Conservation (phyloP, 2,888 invertebrate genomes). For the Apotomis capreana region DNA sequence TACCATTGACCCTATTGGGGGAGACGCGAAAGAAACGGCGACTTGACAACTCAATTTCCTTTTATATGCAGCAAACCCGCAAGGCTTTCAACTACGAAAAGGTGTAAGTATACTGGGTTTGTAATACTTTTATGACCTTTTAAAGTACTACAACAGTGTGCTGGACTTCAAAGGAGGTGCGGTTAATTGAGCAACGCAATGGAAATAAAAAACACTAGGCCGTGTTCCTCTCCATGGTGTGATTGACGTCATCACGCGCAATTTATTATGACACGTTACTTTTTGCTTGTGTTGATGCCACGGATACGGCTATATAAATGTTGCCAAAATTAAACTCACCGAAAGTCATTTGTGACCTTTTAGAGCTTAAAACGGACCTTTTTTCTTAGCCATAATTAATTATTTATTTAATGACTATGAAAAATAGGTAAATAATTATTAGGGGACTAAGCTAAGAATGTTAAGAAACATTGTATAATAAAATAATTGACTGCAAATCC, state of each 20-base stretch:
- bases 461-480: too few relatives aligned
- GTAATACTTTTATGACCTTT: conserved; percentile 12
- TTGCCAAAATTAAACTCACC: conserved; percentile 7
- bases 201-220: conserved; percentile 52
- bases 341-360: too few relatives aligned
- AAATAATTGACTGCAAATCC: too few relatives aligned
- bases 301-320: conserved; percentile 15
- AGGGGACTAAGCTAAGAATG: too few relatives aligned
- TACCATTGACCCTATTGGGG: conserved; percentile 13
- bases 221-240: conserved; percentile 57
- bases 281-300: conserved; percentile 41
- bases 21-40: conserved; percentile 17
- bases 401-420: too few relatives aligned
- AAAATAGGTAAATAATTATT: too few relatives aligned
- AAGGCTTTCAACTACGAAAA: background rate
- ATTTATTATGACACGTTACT: conserved; percentile 62
- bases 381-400: too few relatives aligned
- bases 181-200: conserved; percentile 70
- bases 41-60: conserved; percentile 23
- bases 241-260: conserved; percentile 62
- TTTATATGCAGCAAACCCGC: conserved; percentile 7
- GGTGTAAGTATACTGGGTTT: background rate
- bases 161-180: conserved; percentile 68
- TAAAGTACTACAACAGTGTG: conserved; percentile 37
- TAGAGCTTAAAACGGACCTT: too few relatives aligned